A percentile compares a stretch with the other conserved stretches of the same genome.
Evolutionary conservation across 2,113 vertebrate genomes (phyloP).

Genomic region (Cebidichthys violaceus): DNA sequence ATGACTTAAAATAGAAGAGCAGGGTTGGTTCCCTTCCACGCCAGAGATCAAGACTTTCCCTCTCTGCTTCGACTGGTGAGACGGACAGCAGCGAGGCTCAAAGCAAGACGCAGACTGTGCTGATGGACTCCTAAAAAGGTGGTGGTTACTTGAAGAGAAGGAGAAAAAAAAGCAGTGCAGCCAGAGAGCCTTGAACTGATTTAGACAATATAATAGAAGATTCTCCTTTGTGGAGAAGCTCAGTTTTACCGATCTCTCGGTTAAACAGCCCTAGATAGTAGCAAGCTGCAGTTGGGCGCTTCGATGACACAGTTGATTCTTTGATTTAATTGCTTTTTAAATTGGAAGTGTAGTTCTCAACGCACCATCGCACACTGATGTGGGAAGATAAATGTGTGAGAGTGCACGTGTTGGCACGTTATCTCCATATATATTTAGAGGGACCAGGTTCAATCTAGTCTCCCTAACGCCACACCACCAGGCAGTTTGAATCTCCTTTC

Average conservation of each 20-base stretch:
- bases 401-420: not conserved
- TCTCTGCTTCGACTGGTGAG: slow-evolving; percentile 29
- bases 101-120: slow-evolving; percentile 18
- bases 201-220: not conserved
- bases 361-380: slow-evolving; percentile 5
- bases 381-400: not conserved
- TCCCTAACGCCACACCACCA: slow-evolving; percentile 7
- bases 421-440: slow-evolving; percentile 20
- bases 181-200: not conserved
- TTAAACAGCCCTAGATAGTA: not conserved
- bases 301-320: slow-evolving; percentile 23
- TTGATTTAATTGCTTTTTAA: slow-evolving; percentile 60
- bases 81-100: slow-evolving; percentile 39
- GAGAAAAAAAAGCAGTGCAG: not conserved
- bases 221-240: not conserved
- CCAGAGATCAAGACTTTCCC: slow-evolving; percentile 49
- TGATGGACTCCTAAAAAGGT: slow-evolving; percentile 18
- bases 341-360: slow-evolving; percentile 51
- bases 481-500: not conserved
- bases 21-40: not conserved
- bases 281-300: not conserved
- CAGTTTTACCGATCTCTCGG: not conserved
- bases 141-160: slow-evolving; percentile 9
- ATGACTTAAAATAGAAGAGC: slow-evolving; percentile 11
- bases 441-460: slow-evolving; percentile 14